Conservation (phyloP, 2,888 invertebrate genomes). For the Fragum fragum region DNA sequence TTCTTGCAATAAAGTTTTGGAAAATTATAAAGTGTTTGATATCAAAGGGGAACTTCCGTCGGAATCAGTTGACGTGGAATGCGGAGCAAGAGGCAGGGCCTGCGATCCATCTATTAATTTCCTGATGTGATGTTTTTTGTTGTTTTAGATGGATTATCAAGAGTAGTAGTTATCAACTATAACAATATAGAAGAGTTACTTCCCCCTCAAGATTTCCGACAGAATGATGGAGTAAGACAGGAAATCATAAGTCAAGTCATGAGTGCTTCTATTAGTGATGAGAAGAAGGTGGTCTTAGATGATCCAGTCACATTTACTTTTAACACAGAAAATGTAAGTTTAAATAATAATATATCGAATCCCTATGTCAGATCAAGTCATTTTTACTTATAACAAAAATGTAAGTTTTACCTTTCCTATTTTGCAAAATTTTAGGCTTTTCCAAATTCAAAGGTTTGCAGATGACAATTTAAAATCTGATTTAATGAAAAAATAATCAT, state of each 20-base stretch:
- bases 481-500: too few species aligned
- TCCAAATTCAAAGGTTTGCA: too few species aligned
- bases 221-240: conserved; percentile 39
- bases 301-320: conserved; percentile 77
- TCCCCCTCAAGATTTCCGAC: conserved; percentile 54
- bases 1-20: too few species aligned
- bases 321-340: conserved; percentile 72
- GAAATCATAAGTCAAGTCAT: conserved; percentile 74
- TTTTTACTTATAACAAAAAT: conserved; percentile 18
- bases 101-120: too few species aligned
- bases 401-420: background rate
- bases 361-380: background rate
- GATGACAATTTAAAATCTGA: too few species aligned
- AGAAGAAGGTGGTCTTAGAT: conserved; percentile 29
- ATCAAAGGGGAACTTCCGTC: too few species aligned
- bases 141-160: conserved; percentile 77
- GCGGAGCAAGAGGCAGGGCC: too few species aligned
- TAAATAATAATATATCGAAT: too few species aligned
- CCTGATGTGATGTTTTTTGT: too few species aligned
- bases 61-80: too few species aligned
- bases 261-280: conserved; percentile 73
- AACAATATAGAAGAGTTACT: conserved; percentile 78
- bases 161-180: conserved; percentile 82
- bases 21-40: too few species aligned
- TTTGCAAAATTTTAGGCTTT: too few species aligned